Conservation (phyloP, 2,797 vertebrate genomes). For the Eospalax fontanierii region DNA sequence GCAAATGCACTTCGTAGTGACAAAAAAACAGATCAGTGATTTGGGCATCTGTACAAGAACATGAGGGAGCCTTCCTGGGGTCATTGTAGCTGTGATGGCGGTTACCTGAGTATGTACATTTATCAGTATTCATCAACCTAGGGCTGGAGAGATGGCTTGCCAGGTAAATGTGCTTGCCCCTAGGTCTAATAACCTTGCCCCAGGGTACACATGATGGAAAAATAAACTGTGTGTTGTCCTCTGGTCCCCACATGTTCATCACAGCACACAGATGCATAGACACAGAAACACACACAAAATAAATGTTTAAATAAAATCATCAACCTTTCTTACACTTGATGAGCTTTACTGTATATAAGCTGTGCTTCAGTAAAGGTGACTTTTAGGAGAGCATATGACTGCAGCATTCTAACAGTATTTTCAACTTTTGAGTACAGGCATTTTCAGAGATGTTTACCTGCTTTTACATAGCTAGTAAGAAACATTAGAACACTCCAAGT, state of each 20-base stretch:
- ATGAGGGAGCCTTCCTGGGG: not conserved
- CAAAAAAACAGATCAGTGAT: not conserved
- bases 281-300: not conserved
- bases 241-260: not conserved
- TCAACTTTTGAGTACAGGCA: not conserved
- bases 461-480: slow-evolving; percentile 14
- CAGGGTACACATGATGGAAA: not conserved
- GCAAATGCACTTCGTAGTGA: not conserved
- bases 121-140: not conserved
- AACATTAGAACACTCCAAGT: slow-evolving; percentile 30
- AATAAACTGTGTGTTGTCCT: not conserved
- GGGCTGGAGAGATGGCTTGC: not conserved
- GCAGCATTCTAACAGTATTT: not conserved
- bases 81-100: not conserved
- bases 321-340: not conserved
- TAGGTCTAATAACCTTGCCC: not conserved
- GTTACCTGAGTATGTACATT: not conserved
- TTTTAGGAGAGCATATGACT: slow-evolving; percentile 6
- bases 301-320: not conserved
- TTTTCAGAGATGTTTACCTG: slow-evolving; percentile 44
- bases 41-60: not conserved
- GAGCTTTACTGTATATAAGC: not conserved
- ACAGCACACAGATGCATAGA: not conserved
- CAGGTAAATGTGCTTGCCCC: not conserved
- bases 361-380: not conserved